Conservation (phyloP, 2,113 vertebrate genomes). For the Microcebus tavaratra region DNA sequence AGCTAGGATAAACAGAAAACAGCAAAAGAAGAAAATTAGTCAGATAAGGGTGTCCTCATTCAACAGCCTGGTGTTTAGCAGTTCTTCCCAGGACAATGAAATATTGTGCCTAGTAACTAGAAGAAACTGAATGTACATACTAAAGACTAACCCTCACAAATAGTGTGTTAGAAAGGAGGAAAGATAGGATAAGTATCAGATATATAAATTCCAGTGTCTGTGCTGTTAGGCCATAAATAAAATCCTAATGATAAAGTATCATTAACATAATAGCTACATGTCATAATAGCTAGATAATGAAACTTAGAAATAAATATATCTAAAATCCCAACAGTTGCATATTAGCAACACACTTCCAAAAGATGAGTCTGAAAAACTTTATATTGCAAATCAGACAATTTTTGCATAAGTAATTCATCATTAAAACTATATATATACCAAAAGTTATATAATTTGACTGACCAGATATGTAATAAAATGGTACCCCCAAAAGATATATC, state of each 20-base stretch:
- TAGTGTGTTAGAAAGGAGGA: not conserved
- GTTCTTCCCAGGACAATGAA: not conserved
- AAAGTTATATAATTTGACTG: not conserved
- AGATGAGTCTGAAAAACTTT: not conserved
- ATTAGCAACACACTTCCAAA: not conserved
- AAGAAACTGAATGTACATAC: not conserved
- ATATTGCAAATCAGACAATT: not conserved
- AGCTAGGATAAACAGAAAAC: not conserved
- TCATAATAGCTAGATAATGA: not conserved
- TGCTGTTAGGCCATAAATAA: not conserved
- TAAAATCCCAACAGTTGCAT: not conserved
- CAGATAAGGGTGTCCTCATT: not conserved
- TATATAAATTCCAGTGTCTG: not conserved
- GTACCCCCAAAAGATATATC: not conserved
- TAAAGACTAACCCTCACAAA: not conserved
- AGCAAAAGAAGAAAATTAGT: not conserved
- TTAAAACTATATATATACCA: not conserved
- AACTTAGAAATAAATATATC: not conserved
- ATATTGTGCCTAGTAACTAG: not conserved
- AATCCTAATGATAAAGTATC: not conserved
- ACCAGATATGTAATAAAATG: not conserved
- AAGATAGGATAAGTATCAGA: not conserved
- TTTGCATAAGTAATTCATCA: not conserved
- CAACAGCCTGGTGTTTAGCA: not conserved
- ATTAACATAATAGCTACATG: not conserved